A percentile compares a stretch with the other conserved stretches of the same genome.
Conservation (phyloP, 2,888 invertebrate species). For the Thumatha senex region DNA sequence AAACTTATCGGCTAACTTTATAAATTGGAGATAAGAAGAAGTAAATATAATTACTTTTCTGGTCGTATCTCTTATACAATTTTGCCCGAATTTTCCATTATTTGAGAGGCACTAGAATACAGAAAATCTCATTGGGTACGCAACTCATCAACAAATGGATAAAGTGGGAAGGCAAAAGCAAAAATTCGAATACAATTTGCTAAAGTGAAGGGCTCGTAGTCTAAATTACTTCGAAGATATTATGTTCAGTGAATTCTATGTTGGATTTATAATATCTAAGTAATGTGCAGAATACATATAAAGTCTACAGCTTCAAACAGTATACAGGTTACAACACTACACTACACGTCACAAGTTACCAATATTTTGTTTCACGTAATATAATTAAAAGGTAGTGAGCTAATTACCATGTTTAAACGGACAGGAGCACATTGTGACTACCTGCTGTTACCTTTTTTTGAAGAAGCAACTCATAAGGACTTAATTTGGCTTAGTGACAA, state of each 20-base stretch:
- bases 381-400: no score
- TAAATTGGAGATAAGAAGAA: slow-evolving; percentile 10
- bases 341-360: no score
- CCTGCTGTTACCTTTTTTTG: no score
- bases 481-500: no score
- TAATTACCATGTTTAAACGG: no score
- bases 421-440: no score
- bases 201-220: not conserved
- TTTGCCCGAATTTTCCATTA: slow-evolving; percentile 17
- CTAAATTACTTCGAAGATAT: slow-evolving; percentile 2
- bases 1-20: not conserved
- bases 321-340: no score
- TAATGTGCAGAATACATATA: not conserved
- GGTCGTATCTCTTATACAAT: slow-evolving; percentile 11
- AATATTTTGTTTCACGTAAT: no score
- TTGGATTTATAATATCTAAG: not conserved
- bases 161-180: slow-evolving; percentile 10
- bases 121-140: slow-evolving; percentile 27
- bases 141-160: slow-evolving; percentile 41
- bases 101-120: slow-evolving; percentile 23
- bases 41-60: slow-evolving; percentile 22
- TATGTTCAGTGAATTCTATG: not conserved
- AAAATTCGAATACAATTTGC: slow-evolving; percentile 10
- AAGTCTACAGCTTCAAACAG: not conserved
- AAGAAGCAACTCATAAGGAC: no score